phyloP scores from a whole-genome alignment of 2,888 invertebrate species.

The Dolichopus griseipennis region DNA sequence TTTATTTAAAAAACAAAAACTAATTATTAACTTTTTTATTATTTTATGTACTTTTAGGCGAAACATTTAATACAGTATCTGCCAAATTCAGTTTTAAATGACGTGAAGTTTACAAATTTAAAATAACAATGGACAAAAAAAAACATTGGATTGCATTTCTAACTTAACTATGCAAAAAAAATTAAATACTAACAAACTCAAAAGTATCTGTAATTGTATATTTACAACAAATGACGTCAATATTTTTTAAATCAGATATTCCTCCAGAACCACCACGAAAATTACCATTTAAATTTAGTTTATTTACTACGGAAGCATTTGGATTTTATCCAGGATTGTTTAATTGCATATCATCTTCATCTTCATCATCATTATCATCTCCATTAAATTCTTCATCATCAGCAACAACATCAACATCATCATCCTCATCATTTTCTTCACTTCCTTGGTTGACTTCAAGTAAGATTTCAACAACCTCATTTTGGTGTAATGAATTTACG shows the following conservation, averaged over 20 bases:
- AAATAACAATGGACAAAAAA: neutral
- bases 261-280: neutral
- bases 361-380: slow-evolving; percentile 9
- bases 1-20: no score
- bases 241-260: neutral
- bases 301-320: neutral
- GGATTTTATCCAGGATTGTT: neutral
- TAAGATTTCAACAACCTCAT: neutral
- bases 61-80: neutral
- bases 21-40: neutral
- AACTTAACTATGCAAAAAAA: neutral
- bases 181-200: neutral
- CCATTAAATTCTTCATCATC: slow-evolving; percentile 10
- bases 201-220: neutral
- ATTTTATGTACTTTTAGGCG: neutral
- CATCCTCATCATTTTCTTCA: slow-evolving; percentile 8
- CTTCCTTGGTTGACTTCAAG: slow-evolving; percentile 11
- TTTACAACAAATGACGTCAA: neutral
- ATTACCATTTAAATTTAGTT: neutral
- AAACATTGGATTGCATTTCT: neutral
- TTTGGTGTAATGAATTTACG: neutral
- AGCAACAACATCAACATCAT: slow-evolving; percentile 6
- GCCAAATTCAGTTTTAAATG: neutral
- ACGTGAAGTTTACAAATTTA: slow-evolving; percentile 1
- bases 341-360: slow-evolving; percentile 3